Evolutionary conservation across 1,140 invertebrate species (phyloP), one percentile per base, ranked within the genome.

Genomic region (Heliconius melpomene): DNA sequence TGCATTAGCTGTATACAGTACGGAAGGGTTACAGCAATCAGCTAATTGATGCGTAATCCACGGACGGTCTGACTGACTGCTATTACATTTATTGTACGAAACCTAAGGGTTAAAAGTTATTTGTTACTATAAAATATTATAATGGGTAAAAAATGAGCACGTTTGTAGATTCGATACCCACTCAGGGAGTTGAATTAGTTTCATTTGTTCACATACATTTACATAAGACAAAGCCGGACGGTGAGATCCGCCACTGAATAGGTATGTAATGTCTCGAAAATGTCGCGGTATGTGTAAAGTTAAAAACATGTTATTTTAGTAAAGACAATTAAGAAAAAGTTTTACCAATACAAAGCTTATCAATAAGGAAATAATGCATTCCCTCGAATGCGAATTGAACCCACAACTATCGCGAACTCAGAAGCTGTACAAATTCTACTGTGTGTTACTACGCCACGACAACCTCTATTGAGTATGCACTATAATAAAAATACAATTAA

Each of bases 11-110:
- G 40, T 52, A 66, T 57, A 74, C 74, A 71, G 77, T 50, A 73
- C 54, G 79, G 78, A 85, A 80, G 82, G 82, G 79, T 83, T 57
- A 81, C 29, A 74, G 78, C 80, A 82, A 85, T 85, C 79, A 80
- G 70, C 81, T 85, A 82, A 85, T 83, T 82, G 82, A 74, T 78
- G n/a, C 36, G 72, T 79, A 81, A 85, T 81, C 78, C 79, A 74
- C 77, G 20, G 32, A 80, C 76, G n/a, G 75, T 77, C 78, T 32
- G 20, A 71, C 26, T 26, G n/a, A 75, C 79, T 46, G 26, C 40
- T 26, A 75, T 75, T 60, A 72, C 18, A 38, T 72, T n/a, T 72
- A 72, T 72, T 20, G 6, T 72, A 66, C 60, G 26, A 26, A 66
- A 26, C 1, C n/a, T 57, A 13, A 66, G 60, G 60, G 60, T 66